These are phyloP conservation scores for Oncorhynchus keta DNA, from an alignment of 2,113 vertebrate genomes.

Conservation along the genomic window DNA sequence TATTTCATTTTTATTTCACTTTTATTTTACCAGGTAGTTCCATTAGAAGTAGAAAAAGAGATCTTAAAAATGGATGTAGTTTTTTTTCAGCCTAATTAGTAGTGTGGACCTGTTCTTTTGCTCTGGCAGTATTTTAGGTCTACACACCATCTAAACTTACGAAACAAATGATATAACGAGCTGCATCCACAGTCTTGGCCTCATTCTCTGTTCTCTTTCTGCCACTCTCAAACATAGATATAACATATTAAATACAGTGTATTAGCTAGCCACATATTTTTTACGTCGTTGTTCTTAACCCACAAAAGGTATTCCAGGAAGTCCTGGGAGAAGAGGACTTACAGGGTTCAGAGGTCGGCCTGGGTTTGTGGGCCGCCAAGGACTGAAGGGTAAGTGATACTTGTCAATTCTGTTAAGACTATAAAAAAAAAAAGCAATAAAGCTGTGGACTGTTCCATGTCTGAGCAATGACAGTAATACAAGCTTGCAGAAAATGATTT, in stretches of 20 bases:
- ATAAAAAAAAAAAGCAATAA: neutral
- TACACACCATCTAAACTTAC: too few species aligned
- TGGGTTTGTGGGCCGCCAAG: conserved; percentile 62
- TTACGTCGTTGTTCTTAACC: neutral
- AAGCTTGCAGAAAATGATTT: neutral
- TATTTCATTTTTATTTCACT: too few species aligned
- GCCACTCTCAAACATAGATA: too few species aligned
- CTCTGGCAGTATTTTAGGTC: too few species aligned
- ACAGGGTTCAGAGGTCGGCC: conserved; percentile 55
- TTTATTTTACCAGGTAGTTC: too few species aligned
- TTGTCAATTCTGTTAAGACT: neutral
- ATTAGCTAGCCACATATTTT: too few species aligned
- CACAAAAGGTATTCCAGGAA: conserved; percentile 63
- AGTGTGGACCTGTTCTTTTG: too few species aligned
- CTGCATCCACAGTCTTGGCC: neutral
- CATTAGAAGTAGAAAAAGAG: too few species aligned
- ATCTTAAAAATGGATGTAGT: too few species aligned
- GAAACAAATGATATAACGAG: too few species aligned
- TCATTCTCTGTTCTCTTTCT: neutral
- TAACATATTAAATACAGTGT: too few species aligned
- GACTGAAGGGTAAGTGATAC: conserved; percentile 66
- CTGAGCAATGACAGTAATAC: neutral
- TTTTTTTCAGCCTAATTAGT: too few species aligned
- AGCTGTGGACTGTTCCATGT: neutral
- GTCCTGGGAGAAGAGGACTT: conserved; percentile 60